Evolutionary conservation across 2,113 vertebrate species (phyloP), one percentile per base, ranked within the genome.

Genomic region (Charina bottae): DNA sequence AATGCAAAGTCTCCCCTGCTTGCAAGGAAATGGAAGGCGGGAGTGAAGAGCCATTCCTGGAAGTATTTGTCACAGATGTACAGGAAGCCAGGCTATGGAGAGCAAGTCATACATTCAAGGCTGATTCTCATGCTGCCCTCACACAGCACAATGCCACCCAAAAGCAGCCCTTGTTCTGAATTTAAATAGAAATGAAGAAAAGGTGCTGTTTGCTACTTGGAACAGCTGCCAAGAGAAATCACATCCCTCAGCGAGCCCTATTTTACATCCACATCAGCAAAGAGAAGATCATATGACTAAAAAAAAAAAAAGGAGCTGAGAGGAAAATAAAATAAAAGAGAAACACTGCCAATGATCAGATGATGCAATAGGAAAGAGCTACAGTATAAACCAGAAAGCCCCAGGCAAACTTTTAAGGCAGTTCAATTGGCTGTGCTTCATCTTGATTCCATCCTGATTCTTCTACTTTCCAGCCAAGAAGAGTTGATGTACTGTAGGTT

Each of bases 251-350:
- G 92, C 2, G 85, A 60, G 87, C 92, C 94, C 12, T 58, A 58
- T 0, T 93, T 96, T 96, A 95, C 89, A 6, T 95, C 96, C 96
- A 97, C 95, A 97, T 97, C 96, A 96, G 97, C 96, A 97, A 97
- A 89, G 90, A 84, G 60, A 92, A 3, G 54, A 93, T 96, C 97
- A 97, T 95, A 96, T 97, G 97, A 90, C 95, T 97, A 21, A 37
- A 78, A 78, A 19, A 78, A 78, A 42, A 78, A 33, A 78, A 42
- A 93, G 92, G 96, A n/a, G n/a, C n/a, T 91, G 93, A 95, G 93
- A 94, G 33, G 13, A 72, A 42, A 84, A 72, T 5, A 33, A 28
- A 49, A 17, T 2, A n/a, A 85, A 54, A 42, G 42, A 17, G 12
- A 85, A 90, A 24, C 21, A 90, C 92, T 91, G 93, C 55, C 56